Evolutionary conservation across 2,888 invertebrate species (phyloP).

Genomic region (Magallana nippona): DNA sequence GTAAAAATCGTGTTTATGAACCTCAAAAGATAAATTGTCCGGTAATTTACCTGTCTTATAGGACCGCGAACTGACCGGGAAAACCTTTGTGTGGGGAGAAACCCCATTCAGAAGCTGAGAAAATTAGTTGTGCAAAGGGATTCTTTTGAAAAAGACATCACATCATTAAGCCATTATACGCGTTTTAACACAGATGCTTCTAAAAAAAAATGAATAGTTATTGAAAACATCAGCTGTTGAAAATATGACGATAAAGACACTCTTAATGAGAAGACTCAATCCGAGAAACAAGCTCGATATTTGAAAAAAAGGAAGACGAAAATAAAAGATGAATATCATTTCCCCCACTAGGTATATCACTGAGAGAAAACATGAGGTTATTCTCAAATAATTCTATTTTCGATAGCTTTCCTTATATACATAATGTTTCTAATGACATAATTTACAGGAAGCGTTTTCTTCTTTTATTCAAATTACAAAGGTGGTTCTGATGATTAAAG

Average conservation of each 20-base stretch:
- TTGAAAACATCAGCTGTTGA: background rate
- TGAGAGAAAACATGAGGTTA: background rate
- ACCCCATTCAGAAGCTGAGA: background rate
- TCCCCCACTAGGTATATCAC: no score
- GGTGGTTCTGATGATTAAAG: no score
- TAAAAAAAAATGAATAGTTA: background rate
- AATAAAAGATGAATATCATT: background rate
- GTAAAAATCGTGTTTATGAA: background rate
- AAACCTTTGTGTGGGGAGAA: background rate
- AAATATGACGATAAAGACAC: background rate
- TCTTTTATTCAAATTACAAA: no score
- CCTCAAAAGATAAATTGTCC: conserved; percentile 30
- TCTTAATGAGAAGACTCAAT: background rate
- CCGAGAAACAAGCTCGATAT: background rate
- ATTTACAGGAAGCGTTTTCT: no score
- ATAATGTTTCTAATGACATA: no score
- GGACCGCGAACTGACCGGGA: background rate
- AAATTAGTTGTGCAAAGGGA: conserved; percentile 19
- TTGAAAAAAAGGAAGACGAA: background rate
- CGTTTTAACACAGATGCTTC: conserved; percentile 9
- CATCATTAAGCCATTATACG: background rate
- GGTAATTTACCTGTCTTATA: background rate
- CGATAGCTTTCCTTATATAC: no score
- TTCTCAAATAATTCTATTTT: no score
- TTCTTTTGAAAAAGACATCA: conserved; percentile 4